Evolutionary conservation across 1,140 invertebrate genomes (phyloP), one percentile per base, ranked within the genome.

Genomic region (Pectinophora gossypiella): DNA sequence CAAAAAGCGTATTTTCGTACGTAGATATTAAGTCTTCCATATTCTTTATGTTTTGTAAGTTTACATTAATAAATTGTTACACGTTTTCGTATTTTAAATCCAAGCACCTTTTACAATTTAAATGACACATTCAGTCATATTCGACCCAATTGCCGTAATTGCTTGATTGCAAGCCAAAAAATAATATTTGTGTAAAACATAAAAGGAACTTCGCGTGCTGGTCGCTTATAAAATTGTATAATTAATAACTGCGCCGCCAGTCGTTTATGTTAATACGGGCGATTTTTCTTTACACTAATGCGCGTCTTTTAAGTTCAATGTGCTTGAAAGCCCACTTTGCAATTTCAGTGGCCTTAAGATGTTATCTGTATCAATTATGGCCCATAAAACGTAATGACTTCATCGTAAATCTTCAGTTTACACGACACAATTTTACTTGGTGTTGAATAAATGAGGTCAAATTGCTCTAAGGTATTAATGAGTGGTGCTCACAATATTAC

Each of bases 341-440:
- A 76, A 78, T 84, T 84, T 77, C 69, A 78, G 68, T 72, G 68
- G 62, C 58, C 65, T 66, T 55, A 47, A 78, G 80, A 84, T 84
- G 60, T 65, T 84, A 84, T 84, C 80, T 76, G 68, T 82, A 82
- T 80, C 80, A 84, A 84, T 84, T 84, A 84, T 80, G 76, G 80
- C 56, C 76, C 76, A 84, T 84, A 84, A 84, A 84, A 81, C 72
- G 76, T 82, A 84, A 84, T 84, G 80, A 76, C 80, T 84, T 84
- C 80, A 84, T 84, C 80, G 76, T 84, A 84, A 84, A 84, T 84
- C 78, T 84, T 76, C 45, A 68, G 71, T 66, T 72, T 80, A 80
- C 75, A 80, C 75, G 78, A 82, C 78, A 84, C 69, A 75, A 80
- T 78, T 77, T 84, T 74, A 70, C 72, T 72, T 66, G 69, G 77